These are phyloP conservation scores for Aphelocoma coerulescens DNA, from an alignment of 2,113 vertebrate species.

Conservation along the genomic window DNA sequence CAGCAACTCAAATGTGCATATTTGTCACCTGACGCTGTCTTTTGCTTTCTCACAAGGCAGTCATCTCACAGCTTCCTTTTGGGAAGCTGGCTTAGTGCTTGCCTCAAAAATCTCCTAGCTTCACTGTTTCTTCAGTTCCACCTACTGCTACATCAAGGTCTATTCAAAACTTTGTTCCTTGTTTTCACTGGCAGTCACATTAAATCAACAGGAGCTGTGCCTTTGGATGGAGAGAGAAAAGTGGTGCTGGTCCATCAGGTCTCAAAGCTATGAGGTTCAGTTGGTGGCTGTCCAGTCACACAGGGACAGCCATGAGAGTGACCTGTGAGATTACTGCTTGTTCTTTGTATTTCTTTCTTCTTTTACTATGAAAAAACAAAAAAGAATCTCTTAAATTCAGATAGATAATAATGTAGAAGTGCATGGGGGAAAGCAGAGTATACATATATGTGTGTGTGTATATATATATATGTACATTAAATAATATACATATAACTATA, in stretches of 20 bases:
- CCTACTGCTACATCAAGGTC: not conserved
- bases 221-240: not conserved
- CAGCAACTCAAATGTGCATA: not conserved
- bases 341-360: not conserved
- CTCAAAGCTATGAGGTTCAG: not conserved
- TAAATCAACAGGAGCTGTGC: not conserved
- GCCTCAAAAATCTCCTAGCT: not conserved
- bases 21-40: not conserved
- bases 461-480: not conserved
- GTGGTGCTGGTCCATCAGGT: accelerated
- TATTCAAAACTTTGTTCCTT: not conserved
- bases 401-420: not conserved
- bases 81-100: not conserved
- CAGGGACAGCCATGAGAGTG: not conserved
- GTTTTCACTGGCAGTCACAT: not conserved
- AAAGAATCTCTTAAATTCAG: not conserved
- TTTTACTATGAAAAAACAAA: not conserved
- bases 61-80: not conserved
- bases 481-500: not conserved
- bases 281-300: not conserved
- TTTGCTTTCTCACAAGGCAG: not conserved
- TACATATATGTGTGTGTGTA: not conserved
- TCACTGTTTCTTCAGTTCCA: not conserved
- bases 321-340: not conserved
- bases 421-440: not conserved